These are phyloP conservation scores for Pandemis heparana DNA, from an alignment of 2,888 invertebrate species.

Conservation along the genomic window DNA sequence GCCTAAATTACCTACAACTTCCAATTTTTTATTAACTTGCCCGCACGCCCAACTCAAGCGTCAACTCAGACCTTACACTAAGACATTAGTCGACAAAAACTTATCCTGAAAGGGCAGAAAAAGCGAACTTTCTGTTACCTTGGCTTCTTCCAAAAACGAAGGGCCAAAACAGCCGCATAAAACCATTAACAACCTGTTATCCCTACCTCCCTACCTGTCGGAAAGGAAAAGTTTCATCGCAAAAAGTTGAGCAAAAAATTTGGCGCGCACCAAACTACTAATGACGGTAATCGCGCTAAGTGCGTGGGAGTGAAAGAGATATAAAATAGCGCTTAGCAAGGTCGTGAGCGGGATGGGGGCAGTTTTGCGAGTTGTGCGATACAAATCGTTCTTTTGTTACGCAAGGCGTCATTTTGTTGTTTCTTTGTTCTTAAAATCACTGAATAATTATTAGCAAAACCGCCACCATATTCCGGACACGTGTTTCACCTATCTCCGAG, in stretches of 20 bases:
- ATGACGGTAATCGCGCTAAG: constrained; percentile 46
- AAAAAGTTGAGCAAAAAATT: constrained; percentile 41
- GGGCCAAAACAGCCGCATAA: constrained; percentile 5
- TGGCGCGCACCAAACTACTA: constrained; percentile 44
- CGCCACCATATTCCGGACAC: too few relatives aligned
- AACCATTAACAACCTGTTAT: constrained; percentile 24
- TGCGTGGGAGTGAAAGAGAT: constrained; percentile 17
- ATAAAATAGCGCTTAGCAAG: constrained; percentile 20
- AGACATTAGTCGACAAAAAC: too few relatives aligned
- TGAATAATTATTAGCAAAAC: too few relatives aligned
- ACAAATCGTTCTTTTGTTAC: not conserved
- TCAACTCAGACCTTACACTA: too few relatives aligned
- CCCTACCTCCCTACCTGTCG: constrained; percentile 17
- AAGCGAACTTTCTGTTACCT: not conserved
- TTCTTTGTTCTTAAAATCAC: too few relatives aligned
- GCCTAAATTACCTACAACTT: too few relatives aligned
- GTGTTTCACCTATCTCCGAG: too few relatives aligned
- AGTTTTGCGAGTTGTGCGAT: constrained; percentile 25
- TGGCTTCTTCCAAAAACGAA: not conserved
- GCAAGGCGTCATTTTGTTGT: not conserved
- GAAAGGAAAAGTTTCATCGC: constrained; percentile 40
- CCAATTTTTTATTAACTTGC: too few relatives aligned
- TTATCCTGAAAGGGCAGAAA: not conserved
- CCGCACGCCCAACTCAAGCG: too few relatives aligned
- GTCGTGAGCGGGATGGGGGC: constrained; percentile 23